Conservation (phyloP, 2,113 vertebrate species). For the Salvelinus sp. region DNA sequence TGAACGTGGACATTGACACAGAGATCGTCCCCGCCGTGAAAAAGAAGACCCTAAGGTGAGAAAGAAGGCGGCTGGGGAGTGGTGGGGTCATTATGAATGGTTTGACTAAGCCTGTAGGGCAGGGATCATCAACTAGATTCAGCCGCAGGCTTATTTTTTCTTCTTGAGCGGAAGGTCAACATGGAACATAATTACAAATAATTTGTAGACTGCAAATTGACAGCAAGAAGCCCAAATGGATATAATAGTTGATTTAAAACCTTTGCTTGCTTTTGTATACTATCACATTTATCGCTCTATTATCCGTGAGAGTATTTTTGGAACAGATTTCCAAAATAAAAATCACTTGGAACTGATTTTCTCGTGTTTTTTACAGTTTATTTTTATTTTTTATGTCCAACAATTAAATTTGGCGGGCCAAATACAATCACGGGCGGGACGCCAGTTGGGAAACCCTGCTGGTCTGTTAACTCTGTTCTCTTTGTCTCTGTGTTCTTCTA, state of each 20-base stretch:
- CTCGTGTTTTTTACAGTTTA: too few relatives aligned
- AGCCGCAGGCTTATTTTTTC: too few relatives aligned
- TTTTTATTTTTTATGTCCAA: not conserved
- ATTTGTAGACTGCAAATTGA: too few relatives aligned
- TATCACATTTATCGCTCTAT: too few relatives aligned
- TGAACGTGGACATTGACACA: conserved; percentile 80
- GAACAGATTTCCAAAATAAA: too few relatives aligned
- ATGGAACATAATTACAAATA: not conserved
- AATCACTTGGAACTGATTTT: too few relatives aligned
- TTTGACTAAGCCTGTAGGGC: too few relatives aligned
- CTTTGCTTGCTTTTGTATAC: too few relatives aligned
- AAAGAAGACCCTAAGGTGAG: conserved; percentile 91
- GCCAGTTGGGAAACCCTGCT: not conserved
- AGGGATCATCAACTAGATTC: too few relatives aligned
- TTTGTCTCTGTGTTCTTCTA: not conserved
- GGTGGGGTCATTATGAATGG: not conserved
- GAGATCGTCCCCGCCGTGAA: conserved; percentile 93
- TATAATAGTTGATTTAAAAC: too few relatives aligned
- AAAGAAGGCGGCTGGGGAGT: not conserved
- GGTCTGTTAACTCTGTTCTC: not conserved
- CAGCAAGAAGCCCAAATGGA: too few relatives aligned
- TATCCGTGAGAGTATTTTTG: not conserved
- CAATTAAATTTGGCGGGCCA: not conserved
- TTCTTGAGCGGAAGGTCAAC: not conserved
- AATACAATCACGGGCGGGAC: too few relatives aligned